A percentile compares a stretch with the other conserved stretches of the same genome.
These are phyloP conservation scores for Prenolepis imparis DNA, from an alignment of 2,888 invertebrate species.

Conservation along the genomic window DNA sequence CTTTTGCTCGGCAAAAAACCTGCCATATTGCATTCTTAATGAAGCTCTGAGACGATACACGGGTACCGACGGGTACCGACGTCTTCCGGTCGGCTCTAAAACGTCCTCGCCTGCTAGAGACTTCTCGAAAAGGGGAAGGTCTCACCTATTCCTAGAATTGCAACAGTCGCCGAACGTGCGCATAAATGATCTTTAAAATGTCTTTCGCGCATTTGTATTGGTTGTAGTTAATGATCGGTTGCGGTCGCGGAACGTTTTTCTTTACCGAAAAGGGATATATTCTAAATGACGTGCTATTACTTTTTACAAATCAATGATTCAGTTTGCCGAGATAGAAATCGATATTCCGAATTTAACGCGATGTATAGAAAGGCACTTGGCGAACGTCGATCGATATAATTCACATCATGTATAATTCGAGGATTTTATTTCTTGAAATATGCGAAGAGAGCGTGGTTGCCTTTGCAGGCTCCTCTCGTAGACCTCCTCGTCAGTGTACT, in stretches of 20 bases:
- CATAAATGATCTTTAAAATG: background rate
- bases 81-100: constrained; percentile 76
- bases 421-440: constrained; percentile 15
- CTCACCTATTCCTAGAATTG: constrained; percentile 21
- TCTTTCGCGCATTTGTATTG: background rate
- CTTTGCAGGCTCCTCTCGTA: constrained; percentile 16
- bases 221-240: background rate
- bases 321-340: background rate
- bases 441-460: background rate
- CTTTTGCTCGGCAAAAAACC: constrained; percentile 74
- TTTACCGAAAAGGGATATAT: background rate
- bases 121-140: constrained; percentile 62
- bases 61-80: constrained; percentile 65
- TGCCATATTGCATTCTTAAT: constrained; percentile 81
- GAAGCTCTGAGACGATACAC: constrained; percentile 75
- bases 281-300: background rate
- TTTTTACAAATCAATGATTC: background rate
- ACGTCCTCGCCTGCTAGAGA: constrained; percentile 34
- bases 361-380: background rate
- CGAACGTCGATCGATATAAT: background rate
- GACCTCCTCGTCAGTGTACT: constrained; percentile 22
- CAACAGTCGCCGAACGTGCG: background rate
- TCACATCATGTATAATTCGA: background rate
- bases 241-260: background rate
- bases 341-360: background rate